phyloP scores from a whole-genome alignment of 2,113 vertebrate species.

The Tenebrosternarchus preto region DNA sequence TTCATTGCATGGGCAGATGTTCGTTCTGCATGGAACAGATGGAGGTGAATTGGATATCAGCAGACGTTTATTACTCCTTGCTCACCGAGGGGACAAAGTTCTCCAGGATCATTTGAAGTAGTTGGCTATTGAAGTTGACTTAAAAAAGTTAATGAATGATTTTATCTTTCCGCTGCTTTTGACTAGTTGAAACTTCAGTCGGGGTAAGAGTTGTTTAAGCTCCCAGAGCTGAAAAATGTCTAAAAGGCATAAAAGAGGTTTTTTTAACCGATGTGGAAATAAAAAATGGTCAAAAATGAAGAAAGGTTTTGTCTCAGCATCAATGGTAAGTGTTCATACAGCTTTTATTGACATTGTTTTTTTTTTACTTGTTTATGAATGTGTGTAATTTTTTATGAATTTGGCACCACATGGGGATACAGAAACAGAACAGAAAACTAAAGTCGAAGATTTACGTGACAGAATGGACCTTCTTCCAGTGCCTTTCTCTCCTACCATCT shows the following conservation, averaged over 20 bases:
- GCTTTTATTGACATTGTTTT: background rate
- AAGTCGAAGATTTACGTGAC: background rate
- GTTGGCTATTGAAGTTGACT: background rate
- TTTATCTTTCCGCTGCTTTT: background rate
- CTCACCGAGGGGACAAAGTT: constrained; percentile 13
- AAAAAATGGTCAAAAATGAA: background rate
- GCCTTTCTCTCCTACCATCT: background rate
- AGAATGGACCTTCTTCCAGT: no score
- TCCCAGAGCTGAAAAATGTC: background rate
- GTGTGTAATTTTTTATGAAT: background rate
- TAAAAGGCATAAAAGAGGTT: background rate
- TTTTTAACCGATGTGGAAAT: background rate
- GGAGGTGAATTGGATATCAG: constrained; percentile 14
- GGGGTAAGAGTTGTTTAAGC: background rate
- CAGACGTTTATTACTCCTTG: constrained; percentile 26
- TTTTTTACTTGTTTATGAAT: constrained; percentile 5
- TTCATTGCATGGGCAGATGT: constrained; percentile 43
- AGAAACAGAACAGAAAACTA: background rate
- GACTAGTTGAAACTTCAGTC: background rate
- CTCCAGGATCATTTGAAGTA: background rate
- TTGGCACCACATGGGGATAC: background rate
- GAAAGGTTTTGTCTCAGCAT: background rate
- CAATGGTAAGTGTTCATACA: background rate
- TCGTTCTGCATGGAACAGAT: constrained; percentile 46
- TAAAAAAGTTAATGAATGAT: background rate